A percentile compares a stretch with the other conserved stretches of the same genome.
Conservation (phyloP, 2,888 invertebrate species). For the Drosophila kuntzei region DNA sequence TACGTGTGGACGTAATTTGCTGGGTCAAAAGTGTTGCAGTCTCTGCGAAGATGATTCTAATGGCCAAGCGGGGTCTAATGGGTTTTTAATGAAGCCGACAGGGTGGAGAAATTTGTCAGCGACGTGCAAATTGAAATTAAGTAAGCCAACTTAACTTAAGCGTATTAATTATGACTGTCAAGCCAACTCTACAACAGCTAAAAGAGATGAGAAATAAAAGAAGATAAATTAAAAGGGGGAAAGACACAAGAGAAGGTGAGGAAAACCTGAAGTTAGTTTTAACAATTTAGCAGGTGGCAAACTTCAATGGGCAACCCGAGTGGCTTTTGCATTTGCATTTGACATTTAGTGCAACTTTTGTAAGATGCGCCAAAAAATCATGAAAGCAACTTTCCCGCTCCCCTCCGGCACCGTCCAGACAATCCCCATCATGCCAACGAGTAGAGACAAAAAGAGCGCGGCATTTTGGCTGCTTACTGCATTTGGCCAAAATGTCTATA, state of each 20-base stretch:
- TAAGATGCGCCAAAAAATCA: constrained; percentile 68
- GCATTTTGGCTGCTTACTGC: constrained; percentile 73
- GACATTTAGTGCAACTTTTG: constrained; percentile 66
- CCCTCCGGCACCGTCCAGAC: constrained; percentile 2
- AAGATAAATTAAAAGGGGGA: background rate
- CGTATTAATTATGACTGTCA: constrained; percentile 78
- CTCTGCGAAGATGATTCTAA: constrained; percentile 36
- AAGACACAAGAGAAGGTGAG: no score
- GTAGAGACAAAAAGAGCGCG: constrained; percentile 61
- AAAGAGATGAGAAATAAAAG: background rate
- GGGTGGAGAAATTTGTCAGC: constrained; percentile 67
- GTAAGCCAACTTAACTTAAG: constrained; percentile 76
- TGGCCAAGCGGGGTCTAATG: constrained; percentile 60
- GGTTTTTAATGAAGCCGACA: constrained; percentile 72
- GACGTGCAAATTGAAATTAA: constrained; percentile 68
- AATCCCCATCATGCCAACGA: constrained; percentile 6
- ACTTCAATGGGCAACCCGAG: constrained; percentile 26
- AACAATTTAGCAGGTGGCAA: constrained; percentile 66
- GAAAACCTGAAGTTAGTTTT: constrained; percentile 37
- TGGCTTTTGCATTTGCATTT: constrained; percentile 78
- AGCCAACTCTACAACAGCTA: constrained; percentile 7
- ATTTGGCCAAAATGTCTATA: constrained; percentile 79
- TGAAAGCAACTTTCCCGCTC: constrained; percentile 45
- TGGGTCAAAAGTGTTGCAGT: constrained; percentile 20
- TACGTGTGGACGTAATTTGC: constrained; percentile 21